Evolutionary conservation across 1,140 invertebrate species (phyloP).

Genomic region (Idris sp.): DNA sequence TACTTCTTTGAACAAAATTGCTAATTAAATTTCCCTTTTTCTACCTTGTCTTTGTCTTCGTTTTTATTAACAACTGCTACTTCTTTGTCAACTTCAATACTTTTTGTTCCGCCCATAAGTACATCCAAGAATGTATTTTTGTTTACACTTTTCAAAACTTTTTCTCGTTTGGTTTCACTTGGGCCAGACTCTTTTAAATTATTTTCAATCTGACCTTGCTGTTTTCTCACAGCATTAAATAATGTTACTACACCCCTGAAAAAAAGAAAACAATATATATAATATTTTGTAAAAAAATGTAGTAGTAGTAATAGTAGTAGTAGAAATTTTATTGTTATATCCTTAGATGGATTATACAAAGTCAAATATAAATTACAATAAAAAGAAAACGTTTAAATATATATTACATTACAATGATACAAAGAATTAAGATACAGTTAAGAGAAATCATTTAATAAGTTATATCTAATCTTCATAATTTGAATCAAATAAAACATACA

Average conservation of each 20-base stretch:
- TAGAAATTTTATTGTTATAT: too few species aligned
- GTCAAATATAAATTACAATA: conserved; percentile 11
- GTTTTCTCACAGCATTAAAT: conserved; percentile 92
- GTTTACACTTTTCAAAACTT: conserved; percentile 88
- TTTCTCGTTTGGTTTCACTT: conserved; percentile 89
- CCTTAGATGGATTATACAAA: too few species aligned
- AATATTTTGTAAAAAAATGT: too few species aligned
- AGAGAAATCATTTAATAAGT: too few species aligned
- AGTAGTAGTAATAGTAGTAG: too few species aligned
- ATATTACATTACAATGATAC: too few species aligned
- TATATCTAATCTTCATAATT: too few species aligned
- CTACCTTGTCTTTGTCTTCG: conserved; percentile 47
- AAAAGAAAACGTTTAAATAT: conserved; percentile 7
- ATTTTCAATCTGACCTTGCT: conserved; percentile 87
- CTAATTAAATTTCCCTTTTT: conserved; percentile 13
- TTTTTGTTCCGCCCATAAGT: conserved; percentile 85
- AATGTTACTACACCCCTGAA: conserved; percentile 92
- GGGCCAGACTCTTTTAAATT: conserved; percentile 86
- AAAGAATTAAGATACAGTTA: too few species aligned
- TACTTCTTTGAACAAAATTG: too few species aligned
- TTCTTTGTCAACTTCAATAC: conserved; percentile 63
- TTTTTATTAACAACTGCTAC: conserved; percentile 37
- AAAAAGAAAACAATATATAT: conserved; percentile 49
- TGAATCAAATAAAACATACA: too few species aligned
- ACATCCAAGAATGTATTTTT: conserved; percentile 90